Percentiles rank a stretch among this genome's conserved stretches.
Conservation (phyloP, 2,797 vertebrate species). For the Alosa sapidissima region DNA sequence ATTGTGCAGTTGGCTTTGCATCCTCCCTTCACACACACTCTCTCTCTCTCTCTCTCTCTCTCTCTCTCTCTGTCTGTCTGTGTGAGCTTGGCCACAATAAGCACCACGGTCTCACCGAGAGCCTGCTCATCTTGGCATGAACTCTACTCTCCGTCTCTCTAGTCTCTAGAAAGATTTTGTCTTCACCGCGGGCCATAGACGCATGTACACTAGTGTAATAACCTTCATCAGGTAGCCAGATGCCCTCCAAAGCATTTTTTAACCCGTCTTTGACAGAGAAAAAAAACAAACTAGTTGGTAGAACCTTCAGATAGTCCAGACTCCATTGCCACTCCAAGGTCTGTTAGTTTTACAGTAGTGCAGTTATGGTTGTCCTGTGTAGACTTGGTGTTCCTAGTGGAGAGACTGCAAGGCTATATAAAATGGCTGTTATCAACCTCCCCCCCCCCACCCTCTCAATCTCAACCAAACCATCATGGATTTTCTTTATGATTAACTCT, state of each 20-base stretch:
- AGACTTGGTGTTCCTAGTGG: constrained; percentile 30
- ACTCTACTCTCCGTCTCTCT: neutral
- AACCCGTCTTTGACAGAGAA: constrained; percentile 40
- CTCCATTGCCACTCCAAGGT: constrained; percentile 31
- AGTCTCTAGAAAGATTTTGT: neutral
- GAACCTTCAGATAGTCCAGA: constrained; percentile 31
- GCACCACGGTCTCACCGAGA: neutral
- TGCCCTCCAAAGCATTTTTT: constrained; percentile 27
- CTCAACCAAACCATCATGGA: neutral
- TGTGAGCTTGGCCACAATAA: neutral
- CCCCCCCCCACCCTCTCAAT: neutral
- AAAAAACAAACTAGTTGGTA: constrained; percentile 23
- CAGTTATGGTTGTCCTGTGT: constrained; percentile 38
- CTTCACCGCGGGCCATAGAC: neutral
- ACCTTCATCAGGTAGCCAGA: neutral
- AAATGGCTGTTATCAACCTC: neutral
- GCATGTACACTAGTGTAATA: constrained; percentile 12
- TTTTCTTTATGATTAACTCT: neutral
- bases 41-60: constrained; percentile 28
- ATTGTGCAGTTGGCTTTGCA: constrained; percentile 35
- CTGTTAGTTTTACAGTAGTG: constrained; percentile 35
- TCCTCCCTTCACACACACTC: neutral
- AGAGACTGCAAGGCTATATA: constrained; percentile 32
- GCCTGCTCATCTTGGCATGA: neutral
- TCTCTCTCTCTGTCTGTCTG: constrained; percentile 19